Evolutionary conservation across 2,113 vertebrate species (phyloP), one percentile per base, ranked within the genome.

Genomic region (Lota lota): DNA sequence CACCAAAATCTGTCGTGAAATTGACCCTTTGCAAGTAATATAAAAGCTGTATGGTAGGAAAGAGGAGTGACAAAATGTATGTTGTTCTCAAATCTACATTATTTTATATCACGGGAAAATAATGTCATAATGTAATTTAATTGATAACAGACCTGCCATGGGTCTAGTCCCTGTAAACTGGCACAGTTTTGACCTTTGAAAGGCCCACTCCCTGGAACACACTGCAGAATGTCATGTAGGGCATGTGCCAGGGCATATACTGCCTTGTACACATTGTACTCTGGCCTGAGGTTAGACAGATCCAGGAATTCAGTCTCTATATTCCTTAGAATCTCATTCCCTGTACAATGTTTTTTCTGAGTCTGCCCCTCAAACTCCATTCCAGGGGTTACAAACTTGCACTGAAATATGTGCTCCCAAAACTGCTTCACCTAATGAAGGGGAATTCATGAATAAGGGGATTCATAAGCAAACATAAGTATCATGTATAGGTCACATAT

Each of bases 231-330:
- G 16, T 79, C 73, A 61, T 87, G 76, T 1, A 87, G 66, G 4
- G 80, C 76, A 59, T 87, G 67, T 5, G 87, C 87, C 12, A 88
- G 62, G 12, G 85, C 82, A 67, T 88, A 87, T 51, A 87, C 85
- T 50, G 85, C 87, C 66, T 87, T 87, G 64, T 88, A 87, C 10
- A 83, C 82, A 63, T 87, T 87, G 36, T 87, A 88, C 1, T 84
- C 75, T 16, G 78, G 69, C 56, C 61, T 63, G 61, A 69, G 68
- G 68, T 63, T 63, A 18, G 68, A 69, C 19, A 69, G 17, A 21
- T 69, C 68, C 50, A 69, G 36, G 22, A 63, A 54, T 17, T 63
- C 68, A 56, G 60, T 69, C n/a, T 63, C 50, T 24, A 51, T 16
- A 50, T 54, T 69, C 0, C 51, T 22, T 19, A 69, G 60, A 33